Evolutionary conservation across 2,113 vertebrate genomes (phyloP).

Genomic region (Mastomys coucha): DNA sequence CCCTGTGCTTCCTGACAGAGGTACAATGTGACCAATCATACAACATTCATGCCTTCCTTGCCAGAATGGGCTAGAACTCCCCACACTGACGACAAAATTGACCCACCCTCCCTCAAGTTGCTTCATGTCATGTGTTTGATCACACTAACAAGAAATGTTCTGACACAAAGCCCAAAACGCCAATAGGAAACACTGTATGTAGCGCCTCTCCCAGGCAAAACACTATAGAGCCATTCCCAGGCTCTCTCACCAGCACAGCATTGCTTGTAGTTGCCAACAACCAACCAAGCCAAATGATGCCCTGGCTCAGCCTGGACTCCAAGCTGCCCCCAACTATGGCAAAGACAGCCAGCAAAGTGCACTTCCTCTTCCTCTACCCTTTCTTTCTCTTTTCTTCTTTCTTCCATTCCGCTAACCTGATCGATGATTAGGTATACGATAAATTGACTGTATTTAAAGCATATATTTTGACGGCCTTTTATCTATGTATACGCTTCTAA

Average conservation of each 20-base stretch:
- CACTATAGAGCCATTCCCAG: background rate
- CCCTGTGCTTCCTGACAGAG: background rate
- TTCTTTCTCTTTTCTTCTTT: background rate
- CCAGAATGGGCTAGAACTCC: background rate
- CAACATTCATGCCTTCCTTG: background rate
- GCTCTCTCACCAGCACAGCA: background rate
- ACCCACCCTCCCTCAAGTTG: too few relatives aligned
- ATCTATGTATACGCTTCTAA: background rate
- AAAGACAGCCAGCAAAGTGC: background rate
- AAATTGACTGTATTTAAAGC: background rate
- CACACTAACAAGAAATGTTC: background rate
- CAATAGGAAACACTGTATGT: background rate
- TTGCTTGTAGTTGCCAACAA: background rate
- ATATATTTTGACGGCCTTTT: background rate
- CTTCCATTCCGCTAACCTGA: too few relatives aligned
- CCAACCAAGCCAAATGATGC: background rate
- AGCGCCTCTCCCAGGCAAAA: background rate
- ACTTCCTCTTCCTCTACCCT: background rate
- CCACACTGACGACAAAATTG: background rate
- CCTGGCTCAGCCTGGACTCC: background rate
- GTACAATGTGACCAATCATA: background rate
- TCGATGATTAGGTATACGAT: background rate
- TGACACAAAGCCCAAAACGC: background rate
- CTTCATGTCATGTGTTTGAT: background rate
- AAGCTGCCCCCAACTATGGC: background rate